Evolutionary conservation across 2,113 vertebrate species (phyloP), one percentile per base, ranked within the genome.

Genomic region (Dunckerocampus dactyliophorus): DNA sequence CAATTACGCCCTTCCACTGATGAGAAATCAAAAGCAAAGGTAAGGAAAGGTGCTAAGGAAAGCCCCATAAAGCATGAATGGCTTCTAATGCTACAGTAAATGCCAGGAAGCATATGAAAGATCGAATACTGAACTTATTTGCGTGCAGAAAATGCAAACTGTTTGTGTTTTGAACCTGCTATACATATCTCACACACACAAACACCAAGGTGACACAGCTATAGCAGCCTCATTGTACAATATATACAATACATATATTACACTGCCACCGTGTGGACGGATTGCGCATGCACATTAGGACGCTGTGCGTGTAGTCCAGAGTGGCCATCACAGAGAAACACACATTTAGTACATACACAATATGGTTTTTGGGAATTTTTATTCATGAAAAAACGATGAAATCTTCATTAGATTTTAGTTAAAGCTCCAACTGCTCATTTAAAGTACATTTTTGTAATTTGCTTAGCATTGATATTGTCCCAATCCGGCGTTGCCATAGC

Each of bases 221-320:
- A 74, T 39, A n/a, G 5, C 55, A 79, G 49, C 65, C 20, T 69
- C 16, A 56, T 11, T 37, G 37, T 55, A 59, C 54, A 69, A 59
- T 11, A 43, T 67, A 6, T 8, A 10, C 10, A 11, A 13, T 50
- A 50, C 11, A 8, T 50, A 0, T 13, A 22, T 15, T 12, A 71
- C 65, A 77, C 61, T 80, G 72, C 82, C 86, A 74, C 50, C 57
- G 4, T 67, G 82, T 87, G 84, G 75, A 60, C 28, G 75, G 20
- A 76, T 58, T 45, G 28, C 58, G 72, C 71, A 85, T 73, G 74
- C 72, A 76, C 76, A 79, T 48, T 45, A 48, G 42, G 54, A 14
- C 54, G 7, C 65, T 53, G 47, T 62, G 62, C 58, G 64, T 63
- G 47, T 20, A 48, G 21, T 54, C 65, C 65, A 47, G 64, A 59